Evolutionary conservation across 2,113 vertebrate genomes (phyloP), one percentile per base, ranked within the genome.

Genomic region (Channa argus): DNA sequence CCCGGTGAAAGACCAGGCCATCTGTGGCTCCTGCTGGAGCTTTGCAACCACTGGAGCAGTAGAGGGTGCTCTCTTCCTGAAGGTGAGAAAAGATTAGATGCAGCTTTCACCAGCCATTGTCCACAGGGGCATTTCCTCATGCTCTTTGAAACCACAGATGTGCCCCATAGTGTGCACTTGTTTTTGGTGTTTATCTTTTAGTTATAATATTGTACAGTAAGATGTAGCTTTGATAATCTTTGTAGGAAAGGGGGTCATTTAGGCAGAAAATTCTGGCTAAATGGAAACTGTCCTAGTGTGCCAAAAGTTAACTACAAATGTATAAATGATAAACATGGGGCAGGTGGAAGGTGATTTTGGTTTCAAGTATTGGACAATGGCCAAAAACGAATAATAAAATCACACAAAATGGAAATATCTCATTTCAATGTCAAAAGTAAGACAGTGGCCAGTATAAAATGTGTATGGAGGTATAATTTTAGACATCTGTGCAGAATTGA

Each of bases 11-110:
- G 94, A 94, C 73, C 93, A 95, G 88, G 94, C 94, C n/a, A 91
- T 94, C 50, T 95, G 95, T 37, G 95, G 93, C 8, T 95, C 93
- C 58, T 95, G 93, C 77, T 95, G 94, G 94, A 94, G 93, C 74
- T 96, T 94, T 80, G 92, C 92, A 75, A 91, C 89, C 52, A 94
- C 90, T 6, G 94, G 94, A 34, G 67, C 94, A 69, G 71, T 94
- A 80, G 94, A 94, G 87, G 94, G 94, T 3, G 91, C 95, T 60
- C 88, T 95, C 15, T 95, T 95, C 80, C 61, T 96, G 11, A 95
- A 95, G 89, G 94, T 94, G 60, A 92, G 39, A 12, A 41, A 4
- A 4, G 34, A 54, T 2, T 12, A 44, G 11, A 12, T 13, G 36
- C 46, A 8, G 15, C 24, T 38, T 50, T 12, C 11, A 7, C 2